Evolutionary conservation across 2,797 vertebrate genomes (phyloP), one percentile per base, ranked within the genome.

Genomic region (Onychomys torridus): DNA sequence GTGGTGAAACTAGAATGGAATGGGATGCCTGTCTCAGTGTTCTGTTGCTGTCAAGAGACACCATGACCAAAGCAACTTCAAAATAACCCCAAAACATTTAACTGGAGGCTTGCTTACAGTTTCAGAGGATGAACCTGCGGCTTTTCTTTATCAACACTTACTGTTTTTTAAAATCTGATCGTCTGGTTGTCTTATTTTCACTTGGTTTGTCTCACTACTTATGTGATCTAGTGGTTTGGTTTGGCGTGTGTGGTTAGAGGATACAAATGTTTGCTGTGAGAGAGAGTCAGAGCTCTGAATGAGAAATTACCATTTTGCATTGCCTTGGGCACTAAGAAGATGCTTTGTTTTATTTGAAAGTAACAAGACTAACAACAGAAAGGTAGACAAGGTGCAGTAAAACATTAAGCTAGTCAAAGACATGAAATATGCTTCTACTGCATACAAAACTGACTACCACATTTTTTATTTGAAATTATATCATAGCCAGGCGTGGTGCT

Each of bases 1-100:
- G n/a, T n/a, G n/a, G 25, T 77, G 67, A 95, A 89, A 87, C 40
- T 81, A 86, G 91, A 96, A 88, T 90, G 46, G 73, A 34, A 63
- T 77, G 57, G 63, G 55, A 34, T 76, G 16, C 71, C 79, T 87
- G 40, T n/a, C 40, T 43, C 1, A 93, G 59, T 89, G 61, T 94
- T 93, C 88, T 77, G 67, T 49, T 25, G 14, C 43, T 16, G 6
- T 77, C 25, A 49, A 32, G 43, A 77, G 43, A 49, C 25, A 77
- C 43, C 43, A 8, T 9, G 43, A 77, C 43, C 75, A 49, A 77
- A 32, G 27, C 75, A 49, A 46, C 27, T 77, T 77, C 46, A 77
- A 49, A 73, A 61, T 23, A 77, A 49, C 43, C 59, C 57, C 21
- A 46, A 46, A 43, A 46, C 43, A 49, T 49, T 46, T 29, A 76